Evolutionary conservation across 2,888 invertebrate species (phyloP).

Genomic region (Rapana venosa): DNA sequence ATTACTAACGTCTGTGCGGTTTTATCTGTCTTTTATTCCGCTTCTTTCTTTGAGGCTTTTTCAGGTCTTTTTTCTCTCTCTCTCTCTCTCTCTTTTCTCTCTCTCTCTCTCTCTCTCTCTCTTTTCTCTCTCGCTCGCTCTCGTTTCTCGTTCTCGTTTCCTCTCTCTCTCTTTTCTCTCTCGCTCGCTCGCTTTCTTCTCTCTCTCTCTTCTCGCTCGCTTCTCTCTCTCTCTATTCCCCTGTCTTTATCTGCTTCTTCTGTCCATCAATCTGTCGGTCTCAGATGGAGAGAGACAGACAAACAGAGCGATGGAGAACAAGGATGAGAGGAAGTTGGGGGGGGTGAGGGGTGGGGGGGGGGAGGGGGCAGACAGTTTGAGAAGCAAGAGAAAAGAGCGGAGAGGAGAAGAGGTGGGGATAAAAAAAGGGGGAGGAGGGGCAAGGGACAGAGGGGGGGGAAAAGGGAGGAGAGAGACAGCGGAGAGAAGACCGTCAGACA

Average conservation of each 20-base stretch:
- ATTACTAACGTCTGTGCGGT: too few species aligned
- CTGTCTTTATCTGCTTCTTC: not conserved
- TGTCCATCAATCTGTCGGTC: too few species aligned
- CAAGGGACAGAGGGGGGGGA: not conserved
- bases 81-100: conserved; percentile 15
- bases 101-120: not conserved
- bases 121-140: not conserved
- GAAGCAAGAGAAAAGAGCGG: not conserved
- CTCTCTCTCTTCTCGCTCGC: not conserved
- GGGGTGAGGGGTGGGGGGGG: not conserved
- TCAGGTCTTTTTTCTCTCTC: not conserved
- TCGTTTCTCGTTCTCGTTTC: too few species aligned
- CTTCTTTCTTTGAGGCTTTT: too few species aligned
- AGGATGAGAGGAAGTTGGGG: not conserved
- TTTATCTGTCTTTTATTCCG: too few species aligned
- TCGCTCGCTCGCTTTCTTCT: not conserved
- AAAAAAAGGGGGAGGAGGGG: not conserved
- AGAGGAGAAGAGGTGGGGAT: too few species aligned
- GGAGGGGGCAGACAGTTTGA: not conserved
- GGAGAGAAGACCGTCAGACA: not conserved
- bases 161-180: too few species aligned
- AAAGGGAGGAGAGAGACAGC: not conserved
- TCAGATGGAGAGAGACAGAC: not conserved
- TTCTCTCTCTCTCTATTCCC: not conserved
- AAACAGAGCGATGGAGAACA: not conserved